Evolutionary conservation across 2,888 invertebrate species (phyloP), one percentile per base, ranked within the genome.

Genomic region (Geotrupes spiniger): DNA sequence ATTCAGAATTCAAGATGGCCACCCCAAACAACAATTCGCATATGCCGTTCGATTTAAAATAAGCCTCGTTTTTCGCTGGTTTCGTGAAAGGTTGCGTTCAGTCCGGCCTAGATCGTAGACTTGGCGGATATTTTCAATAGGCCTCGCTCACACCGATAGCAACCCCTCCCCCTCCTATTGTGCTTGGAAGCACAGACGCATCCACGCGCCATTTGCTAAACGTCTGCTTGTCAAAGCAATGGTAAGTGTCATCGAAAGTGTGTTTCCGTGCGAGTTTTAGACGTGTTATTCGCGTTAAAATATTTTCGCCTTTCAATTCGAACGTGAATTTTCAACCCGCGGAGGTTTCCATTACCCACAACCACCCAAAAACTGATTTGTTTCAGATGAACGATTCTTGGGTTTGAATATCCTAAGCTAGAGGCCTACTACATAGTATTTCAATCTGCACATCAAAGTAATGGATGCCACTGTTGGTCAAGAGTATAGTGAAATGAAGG

Each of bases 201-300:
- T 63, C 42, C 36, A 54, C 72, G 74, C 74, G 75, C 75, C 75
- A 75, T 75, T 74, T 74, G 72, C 73, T 71, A 72, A 69, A 69
- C 65, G 67, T 63, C 68, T 56, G 61, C 65, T 71, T 68, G 69
- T 69, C 64, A 73, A 73, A 72, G 72, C 72, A 68, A 65, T 71
- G 74, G 73, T 74, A 66, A 74, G 74, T 71, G 64, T 62, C 60
- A 51, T 36, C 42, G 40, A 15, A 42, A 47, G 12, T 14, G n/a
- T 3, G 12, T 33, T 33, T 14, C 12, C 3, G 14, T 33, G 12
- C 12, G 2, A 14, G 12, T 11, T 5, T 8, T 15, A 15, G 14
- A 15, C 14, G 9, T 14, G 5, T 33, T 21, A 21, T 21, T 21
- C 6, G 6, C 21, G 6, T 21, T 21, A 4, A 21, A 21, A n/a